phyloP scores from a whole-genome alignment of 2,888 invertebrate genomes.

The Clivina fossor region DNA sequence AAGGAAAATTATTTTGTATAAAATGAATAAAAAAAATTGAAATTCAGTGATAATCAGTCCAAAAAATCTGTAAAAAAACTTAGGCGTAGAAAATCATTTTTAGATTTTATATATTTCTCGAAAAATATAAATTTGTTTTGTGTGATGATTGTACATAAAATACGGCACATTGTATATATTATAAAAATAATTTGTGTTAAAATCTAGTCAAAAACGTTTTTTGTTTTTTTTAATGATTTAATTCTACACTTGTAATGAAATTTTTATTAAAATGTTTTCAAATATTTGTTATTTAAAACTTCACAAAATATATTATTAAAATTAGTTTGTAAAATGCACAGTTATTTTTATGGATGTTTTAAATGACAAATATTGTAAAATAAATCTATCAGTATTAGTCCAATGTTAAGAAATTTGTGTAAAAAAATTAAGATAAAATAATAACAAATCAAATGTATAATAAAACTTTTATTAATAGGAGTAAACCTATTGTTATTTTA shows the following conservation, averaged over 20 bases:
- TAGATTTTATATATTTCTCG: conserved; percentile 29
- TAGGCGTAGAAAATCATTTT: conserved; percentile 18
- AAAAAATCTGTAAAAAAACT: conserved; percentile 30
- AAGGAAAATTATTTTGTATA: too few species aligned
- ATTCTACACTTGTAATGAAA: conserved; percentile 22
- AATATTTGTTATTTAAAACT: conserved; percentile 3
- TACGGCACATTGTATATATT: conserved; percentile 20
- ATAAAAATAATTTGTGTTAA: conserved; percentile 27
- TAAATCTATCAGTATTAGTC: conserved; percentile 22
- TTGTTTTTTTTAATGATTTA: conserved; percentile 17
- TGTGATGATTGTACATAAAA: conserved; percentile 31
- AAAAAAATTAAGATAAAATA: conserved; percentile 32
- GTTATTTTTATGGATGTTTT: conserved; percentile 2
- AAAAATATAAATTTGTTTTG: conserved; percentile 19
- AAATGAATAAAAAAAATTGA: too few species aligned
- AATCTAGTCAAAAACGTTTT: conserved; percentile 19
- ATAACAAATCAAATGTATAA: conserved; percentile 25
- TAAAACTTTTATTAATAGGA: too few species aligned
- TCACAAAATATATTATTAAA: too few species aligned
- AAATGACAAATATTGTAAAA: conserved; percentile 8
- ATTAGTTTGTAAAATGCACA: background rate
- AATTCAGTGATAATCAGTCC: conserved; percentile 32
- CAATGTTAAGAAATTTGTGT: conserved; percentile 30
- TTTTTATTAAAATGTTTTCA: conserved; percentile 26
- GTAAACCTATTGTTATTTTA: background rate